Base-by-base conservation (phyloP, 2,797 vertebrate species). In the Neosilurus mollespiculum region DNA sequence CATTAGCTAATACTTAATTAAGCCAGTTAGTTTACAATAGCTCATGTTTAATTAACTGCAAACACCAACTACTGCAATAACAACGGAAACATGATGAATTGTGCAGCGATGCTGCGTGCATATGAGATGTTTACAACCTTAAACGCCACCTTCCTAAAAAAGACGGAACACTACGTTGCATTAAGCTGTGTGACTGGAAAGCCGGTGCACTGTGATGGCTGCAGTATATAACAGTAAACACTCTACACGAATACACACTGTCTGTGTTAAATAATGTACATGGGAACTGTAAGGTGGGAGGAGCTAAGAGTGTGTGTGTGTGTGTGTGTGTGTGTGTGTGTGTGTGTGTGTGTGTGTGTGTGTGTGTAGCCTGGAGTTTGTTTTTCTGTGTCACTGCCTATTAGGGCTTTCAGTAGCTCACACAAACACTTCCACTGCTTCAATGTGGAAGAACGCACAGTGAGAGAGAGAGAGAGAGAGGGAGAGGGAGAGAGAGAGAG, bases 361-460 rank as follows among this genome's bases (percentile, higher is more conserved):
- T 51, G 59, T 53, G n/a, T 26, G 62, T 76, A 81, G 84, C 82
- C 80, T 85, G 81, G 84, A 85, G 87, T 88, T 88, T 86, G 84
- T 90, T 87, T 88, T 86, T 86, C 85, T 86, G 80, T 87, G 88
- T 86, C 84, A 85, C 80, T 75, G 72, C 86, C 86, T 87, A 86
- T 88, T 89, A 89, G 86, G 85, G 86, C 80, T 82, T 85, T 89
- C 85, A 85, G 87, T 87, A 87, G 88, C 84, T 87, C 88, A 87
- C 87, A 86, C 87, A 87, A 86, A 89, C 70, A 82, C 65, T 93
- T 90, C 91, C 90, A 91, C 90, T 87, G 91, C 87, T 91, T 89
- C 87, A 87, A 87, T 89, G 90, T 89, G 88, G 86, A 87, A 86
- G 88, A 87, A 86, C 88, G 90, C 70, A 88, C 70, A 85, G 30